Base-by-base conservation (phyloP, 2,888 invertebrate genomes). In the Lithophane ornitopus region DNA sequence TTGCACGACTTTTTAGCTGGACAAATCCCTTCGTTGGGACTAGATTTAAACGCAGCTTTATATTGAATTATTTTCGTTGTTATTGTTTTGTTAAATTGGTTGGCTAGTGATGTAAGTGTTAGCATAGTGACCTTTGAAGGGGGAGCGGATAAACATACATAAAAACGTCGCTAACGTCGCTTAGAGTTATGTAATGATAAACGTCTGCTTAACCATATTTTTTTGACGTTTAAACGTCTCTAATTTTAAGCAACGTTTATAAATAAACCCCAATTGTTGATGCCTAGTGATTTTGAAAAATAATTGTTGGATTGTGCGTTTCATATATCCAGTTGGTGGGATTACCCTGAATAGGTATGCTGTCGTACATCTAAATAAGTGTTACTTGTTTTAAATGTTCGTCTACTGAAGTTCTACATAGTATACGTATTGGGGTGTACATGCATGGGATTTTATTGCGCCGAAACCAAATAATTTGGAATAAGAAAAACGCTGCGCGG, bases 1-100 rank as follows among this genome's bases (percentile, higher is more conserved):
- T 3, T 96, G 96, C 84, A 94, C 95, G 41, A 93, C 95, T 62
- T 94, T 96, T 90, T 96, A 94, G 90, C 67, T 16, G 8, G 16
- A 19, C 26, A n/a, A 26, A 49, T 41, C 52, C 62, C 46, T 19
- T 39, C 39, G 65, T 69, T 66, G 70, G 68, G 68, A 49, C 59
- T 83, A 86, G 84, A 84, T 86, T 83, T 79, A 83, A 83, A 83
- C 62, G 83, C 83, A 83, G 83, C 86, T 49, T 58, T 46, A 65
- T 61, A 41, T 74, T 75, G 34, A 54, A 62, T 69, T 65, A 34
- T 58, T 84, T 85, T 71, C 49, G 44, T 71, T 81, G 70, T 81
- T 85, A 81, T 68, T 82, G 67, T 56, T 81, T 76, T 85, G 76
- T 82, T 82, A 85, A 85, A 85, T 82, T 85, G 49, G 65, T 82